These are phyloP conservation scores for Chrysina gloriosa DNA, from an alignment of 2,888 invertebrate genomes.

Conservation along the genomic window DNA sequence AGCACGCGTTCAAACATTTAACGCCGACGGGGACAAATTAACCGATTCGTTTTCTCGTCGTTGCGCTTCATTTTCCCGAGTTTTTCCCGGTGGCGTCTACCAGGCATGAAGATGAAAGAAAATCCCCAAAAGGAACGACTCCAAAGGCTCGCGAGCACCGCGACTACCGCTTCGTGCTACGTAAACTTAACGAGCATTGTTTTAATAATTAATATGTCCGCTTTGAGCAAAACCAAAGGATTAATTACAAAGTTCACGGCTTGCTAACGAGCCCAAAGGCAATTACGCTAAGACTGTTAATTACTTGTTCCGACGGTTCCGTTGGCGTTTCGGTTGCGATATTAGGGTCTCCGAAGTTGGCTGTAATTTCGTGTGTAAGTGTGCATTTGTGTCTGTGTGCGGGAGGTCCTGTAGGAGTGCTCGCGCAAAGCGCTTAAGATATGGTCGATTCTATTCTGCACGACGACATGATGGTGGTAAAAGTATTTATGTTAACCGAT, in stretches of 20 bases:
- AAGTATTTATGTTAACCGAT: constrained; percentile 2
- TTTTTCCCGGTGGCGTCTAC: constrained; percentile 7
- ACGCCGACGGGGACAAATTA: constrained; percentile 36
- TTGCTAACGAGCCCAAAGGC: constrained; percentile 67
- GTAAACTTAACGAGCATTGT: constrained; percentile 59
- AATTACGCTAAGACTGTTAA: constrained; percentile 67
- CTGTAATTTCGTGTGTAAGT: constrained; percentile 12
- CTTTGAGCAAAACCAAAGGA: constrained; percentile 66
- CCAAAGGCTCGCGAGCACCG: background rate
- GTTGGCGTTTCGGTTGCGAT: constrained; percentile 39
- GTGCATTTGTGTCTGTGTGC: background rate
- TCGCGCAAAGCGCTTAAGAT: background rate
- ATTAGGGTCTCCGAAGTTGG: constrained; percentile 21
- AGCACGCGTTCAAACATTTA: constrained; percentile 33
- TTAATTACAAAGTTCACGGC: constrained; percentile 68
- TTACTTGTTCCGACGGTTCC: constrained; percentile 60
- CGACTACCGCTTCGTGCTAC: constrained; percentile 15
- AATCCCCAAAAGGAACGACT: constrained; percentile 8
- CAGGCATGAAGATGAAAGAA: constrained; percentile 18
- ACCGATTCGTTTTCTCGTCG: constrained; percentile 28
- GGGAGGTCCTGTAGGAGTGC: background rate
- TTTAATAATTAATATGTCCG: constrained; percentile 65
- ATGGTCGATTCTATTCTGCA: background rate
- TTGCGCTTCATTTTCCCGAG: constrained; percentile 27
- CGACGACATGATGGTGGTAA: background rate